Evolutionary conservation across 2,113 vertebrate genomes (phyloP).

Genomic region (Semnornis frantzii): DNA sequence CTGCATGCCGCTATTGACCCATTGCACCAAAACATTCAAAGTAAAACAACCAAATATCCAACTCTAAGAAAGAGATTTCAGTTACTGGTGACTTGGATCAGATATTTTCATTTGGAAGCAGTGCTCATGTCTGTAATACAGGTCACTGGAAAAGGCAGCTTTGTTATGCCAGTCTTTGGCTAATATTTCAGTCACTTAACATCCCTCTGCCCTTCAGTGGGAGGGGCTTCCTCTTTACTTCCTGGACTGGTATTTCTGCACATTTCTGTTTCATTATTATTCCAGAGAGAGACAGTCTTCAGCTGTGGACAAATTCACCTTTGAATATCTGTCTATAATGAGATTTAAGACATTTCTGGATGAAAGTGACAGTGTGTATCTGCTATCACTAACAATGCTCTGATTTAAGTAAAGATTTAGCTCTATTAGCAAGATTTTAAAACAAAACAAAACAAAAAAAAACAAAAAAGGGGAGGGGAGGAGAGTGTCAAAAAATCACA

Average conservation of each 20-base stretch:
- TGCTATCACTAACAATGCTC: background rate
- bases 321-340: background rate
- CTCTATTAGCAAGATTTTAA: background rate
- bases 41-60: background rate
- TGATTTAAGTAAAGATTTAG: background rate
- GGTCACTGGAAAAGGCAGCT: background rate
- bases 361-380: background rate
- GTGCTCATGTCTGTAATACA: background rate
- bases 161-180: background rate
- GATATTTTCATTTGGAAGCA: background rate
- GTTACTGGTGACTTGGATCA: background rate
- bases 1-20: background rate
- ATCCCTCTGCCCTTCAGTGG: background rate
- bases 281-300: background rate
- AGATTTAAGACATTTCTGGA: background rate
- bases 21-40: background rate
- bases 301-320: background rate
- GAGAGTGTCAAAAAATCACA: background rate
- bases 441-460: background rate
- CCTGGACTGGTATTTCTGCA: background rate
- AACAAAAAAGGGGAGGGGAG: background rate
- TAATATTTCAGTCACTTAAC: background rate
- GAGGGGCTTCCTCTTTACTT: background rate
- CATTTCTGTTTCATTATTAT: slow-evolving; percentile 6
- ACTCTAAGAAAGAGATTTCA: background rate